Conservation (phyloP, 2,113 vertebrate genomes). For the Epinephelus cyanopodus region DNA sequence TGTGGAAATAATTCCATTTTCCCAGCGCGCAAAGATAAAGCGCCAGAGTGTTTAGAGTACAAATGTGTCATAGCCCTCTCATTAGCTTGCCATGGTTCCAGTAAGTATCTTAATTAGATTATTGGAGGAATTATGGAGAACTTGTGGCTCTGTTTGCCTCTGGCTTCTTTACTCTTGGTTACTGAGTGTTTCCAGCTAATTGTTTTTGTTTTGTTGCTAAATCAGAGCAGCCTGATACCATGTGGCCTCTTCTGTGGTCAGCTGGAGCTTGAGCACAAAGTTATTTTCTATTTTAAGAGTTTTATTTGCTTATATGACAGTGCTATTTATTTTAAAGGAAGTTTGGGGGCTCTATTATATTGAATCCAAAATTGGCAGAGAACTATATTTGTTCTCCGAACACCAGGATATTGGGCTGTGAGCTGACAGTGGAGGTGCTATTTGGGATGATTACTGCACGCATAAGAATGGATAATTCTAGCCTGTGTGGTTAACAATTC, state of each 20-base stretch:
- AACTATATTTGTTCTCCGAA: slow-evolving; percentile 18
- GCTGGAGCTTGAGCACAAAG: background rate
- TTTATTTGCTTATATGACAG: slow-evolving; percentile 10
- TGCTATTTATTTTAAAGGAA: slow-evolving; percentile 2
- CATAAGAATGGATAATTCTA: slow-evolving; percentile 11
- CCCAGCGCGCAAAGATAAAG: slow-evolving; percentile 69
- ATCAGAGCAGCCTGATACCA: slow-evolving; percentile 38
- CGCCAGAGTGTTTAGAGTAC: slow-evolving; percentile 48
- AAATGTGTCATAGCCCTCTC: slow-evolving; percentile 68
- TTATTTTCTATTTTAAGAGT: background rate
- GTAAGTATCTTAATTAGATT: slow-evolving; percentile 74
- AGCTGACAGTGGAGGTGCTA: slow-evolving; percentile 6
- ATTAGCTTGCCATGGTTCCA: slow-evolving; percentile 72
- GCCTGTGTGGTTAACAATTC: slow-evolving; percentile 32
- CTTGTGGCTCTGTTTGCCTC: slow-evolving; percentile 54
- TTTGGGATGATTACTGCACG: slow-evolving; percentile 4
- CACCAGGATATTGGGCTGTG: background rate
- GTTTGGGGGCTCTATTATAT: background rate
- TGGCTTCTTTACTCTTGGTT: slow-evolving; percentile 49
- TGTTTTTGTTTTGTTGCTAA: slow-evolving; percentile 65
- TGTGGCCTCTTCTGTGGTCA: slow-evolving; percentile 34
- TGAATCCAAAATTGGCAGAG: background rate
- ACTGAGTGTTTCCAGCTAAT: slow-evolving; percentile 59
- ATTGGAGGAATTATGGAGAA: slow-evolving; percentile 61
- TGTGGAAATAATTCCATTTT: slow-evolving; percentile 73